A percentile compares a stretch with the other conserved stretches of the same genome.
phyloP scores from a whole-genome alignment of 1,140 invertebrate species.

The Drosophila jambulina region DNA sequence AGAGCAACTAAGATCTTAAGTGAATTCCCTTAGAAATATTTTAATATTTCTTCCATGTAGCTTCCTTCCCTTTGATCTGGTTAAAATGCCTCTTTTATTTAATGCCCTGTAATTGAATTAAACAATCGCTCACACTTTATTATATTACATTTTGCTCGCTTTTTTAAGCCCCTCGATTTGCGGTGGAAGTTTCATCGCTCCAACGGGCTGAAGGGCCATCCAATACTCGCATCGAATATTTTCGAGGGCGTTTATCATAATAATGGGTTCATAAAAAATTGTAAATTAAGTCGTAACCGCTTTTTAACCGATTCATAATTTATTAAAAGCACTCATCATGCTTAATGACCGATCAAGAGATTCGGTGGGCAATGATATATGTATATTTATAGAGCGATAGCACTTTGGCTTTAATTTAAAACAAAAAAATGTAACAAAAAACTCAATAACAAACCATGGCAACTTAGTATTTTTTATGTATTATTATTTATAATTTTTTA shows the following conservation, averaged over 20 bases:
- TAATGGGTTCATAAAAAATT: conserved; percentile 17
- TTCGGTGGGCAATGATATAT: not conserved
- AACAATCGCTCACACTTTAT: not conserved
- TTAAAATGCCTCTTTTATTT: not conserved
- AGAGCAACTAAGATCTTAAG: too few species aligned
- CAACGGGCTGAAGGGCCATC: not conserved
- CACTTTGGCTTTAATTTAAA: not conserved
- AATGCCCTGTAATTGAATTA: conserved; percentile 3
- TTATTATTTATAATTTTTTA: too few species aligned
- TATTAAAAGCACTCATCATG: conserved; percentile 7
- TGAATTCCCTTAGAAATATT: not conserved
- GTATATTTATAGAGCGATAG: not conserved
- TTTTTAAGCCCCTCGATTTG: conserved; percentile 1
- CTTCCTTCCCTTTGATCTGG: too few species aligned
- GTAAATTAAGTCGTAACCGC: conserved; percentile 33
- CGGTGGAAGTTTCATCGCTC: conserved; percentile 2
- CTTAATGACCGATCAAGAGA: conserved; percentile 25
- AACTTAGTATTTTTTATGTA: not conserved
- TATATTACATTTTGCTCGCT: not conserved
- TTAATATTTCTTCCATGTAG: too few species aligned
- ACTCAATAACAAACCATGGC: too few species aligned
- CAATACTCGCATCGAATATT: not conserved
- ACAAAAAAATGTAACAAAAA: too few species aligned
- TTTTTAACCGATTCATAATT: conserved; percentile 32
- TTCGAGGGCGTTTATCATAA: conserved; percentile 19